Conservation (phyloP, 2,797 vertebrate genomes). For the Avahi laniger region DNA sequence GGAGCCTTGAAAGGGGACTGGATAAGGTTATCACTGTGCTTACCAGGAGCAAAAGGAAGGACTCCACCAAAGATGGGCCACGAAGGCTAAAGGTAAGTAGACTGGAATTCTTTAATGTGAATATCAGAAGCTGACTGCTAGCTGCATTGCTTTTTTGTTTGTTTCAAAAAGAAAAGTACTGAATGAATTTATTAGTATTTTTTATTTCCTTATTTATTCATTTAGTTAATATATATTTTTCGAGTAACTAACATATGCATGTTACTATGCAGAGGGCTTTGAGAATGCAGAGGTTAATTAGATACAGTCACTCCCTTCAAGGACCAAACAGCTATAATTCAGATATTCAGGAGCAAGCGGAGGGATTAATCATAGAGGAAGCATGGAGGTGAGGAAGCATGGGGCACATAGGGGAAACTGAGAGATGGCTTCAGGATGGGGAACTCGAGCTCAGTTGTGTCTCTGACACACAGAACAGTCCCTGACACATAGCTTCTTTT, state of each 20-base stretch:
- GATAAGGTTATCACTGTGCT: conserved; percentile 97
- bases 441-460: neutral
- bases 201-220: neutral
- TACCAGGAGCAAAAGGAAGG: conserved; percentile 92
- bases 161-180: neutral
- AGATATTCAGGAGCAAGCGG: neutral
- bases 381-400: neutral
- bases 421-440: neutral
- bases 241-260: neutral
- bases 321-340: neutral
- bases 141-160: neutral
- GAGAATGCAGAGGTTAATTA: conserved; percentile 13
- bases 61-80: conserved; percentile 85
- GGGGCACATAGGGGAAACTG: neutral
- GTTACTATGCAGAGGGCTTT: neutral
- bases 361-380: neutral
- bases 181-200: neutral
- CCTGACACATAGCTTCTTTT: neutral
- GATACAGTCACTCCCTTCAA: neutral
- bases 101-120: neutral
- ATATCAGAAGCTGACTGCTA: conserved; percentile 6
- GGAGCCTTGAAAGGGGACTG: conserved; percentile 94
- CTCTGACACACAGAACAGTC: neutral
- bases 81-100: conserved; percentile 91
- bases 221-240: conserved; percentile 21